Percentiles rank a stretch among this genome's conserved stretches.
These are phyloP conservation scores for Stomorhina lunata DNA, from an alignment of 2,888 invertebrate genomes.

Conservation along the genomic window DNA sequence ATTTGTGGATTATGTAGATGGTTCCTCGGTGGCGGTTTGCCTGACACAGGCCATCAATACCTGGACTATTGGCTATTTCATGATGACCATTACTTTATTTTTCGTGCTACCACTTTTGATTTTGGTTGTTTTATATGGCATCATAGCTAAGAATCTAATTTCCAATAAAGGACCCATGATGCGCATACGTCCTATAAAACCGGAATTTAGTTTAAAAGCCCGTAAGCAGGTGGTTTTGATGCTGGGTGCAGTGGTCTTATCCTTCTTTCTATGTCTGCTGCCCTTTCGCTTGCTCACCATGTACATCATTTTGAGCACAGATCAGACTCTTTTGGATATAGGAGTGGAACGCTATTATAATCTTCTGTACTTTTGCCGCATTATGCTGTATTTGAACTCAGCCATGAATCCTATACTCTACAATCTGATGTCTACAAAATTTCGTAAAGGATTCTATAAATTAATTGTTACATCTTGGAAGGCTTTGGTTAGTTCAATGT, in stretches of 20 bases:
- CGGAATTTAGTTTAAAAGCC: constrained; percentile 87
- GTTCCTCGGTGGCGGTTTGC: constrained; percentile 87
- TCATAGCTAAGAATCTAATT: constrained; percentile 91
- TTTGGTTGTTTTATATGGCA: constrained; percentile 89
- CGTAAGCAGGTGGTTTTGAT: constrained; percentile 91
- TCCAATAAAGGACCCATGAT: constrained; percentile 83
- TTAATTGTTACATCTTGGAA: constrained; percentile 80
- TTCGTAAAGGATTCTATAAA: constrained; percentile 88
- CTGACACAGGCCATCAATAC: constrained; percentile 88
- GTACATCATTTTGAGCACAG: constrained; percentile 89
- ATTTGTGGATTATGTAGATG: constrained; percentile 85
- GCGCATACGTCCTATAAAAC: constrained; percentile 86
- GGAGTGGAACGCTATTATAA: constrained; percentile 90
- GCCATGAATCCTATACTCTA: constrained; percentile 95
- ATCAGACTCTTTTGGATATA: constrained; percentile 84
- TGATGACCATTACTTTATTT: constrained; percentile 88
- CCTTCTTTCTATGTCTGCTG: constrained; percentile 93
- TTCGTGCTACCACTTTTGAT: constrained; percentile 90
- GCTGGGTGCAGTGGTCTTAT: constrained; percentile 91
- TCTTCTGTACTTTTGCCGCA: constrained; percentile 90
- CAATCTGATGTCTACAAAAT: constrained; percentile 95
- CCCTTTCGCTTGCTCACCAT: constrained; percentile 91
- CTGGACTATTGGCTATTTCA: constrained; percentile 89
- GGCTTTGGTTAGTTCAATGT: constrained; percentile 65
- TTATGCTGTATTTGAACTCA: constrained; percentile 93